These are phyloP conservation scores for Stramonita haemastoma DNA, from an alignment of 2,888 invertebrate species.

Conservation along the genomic window DNA sequence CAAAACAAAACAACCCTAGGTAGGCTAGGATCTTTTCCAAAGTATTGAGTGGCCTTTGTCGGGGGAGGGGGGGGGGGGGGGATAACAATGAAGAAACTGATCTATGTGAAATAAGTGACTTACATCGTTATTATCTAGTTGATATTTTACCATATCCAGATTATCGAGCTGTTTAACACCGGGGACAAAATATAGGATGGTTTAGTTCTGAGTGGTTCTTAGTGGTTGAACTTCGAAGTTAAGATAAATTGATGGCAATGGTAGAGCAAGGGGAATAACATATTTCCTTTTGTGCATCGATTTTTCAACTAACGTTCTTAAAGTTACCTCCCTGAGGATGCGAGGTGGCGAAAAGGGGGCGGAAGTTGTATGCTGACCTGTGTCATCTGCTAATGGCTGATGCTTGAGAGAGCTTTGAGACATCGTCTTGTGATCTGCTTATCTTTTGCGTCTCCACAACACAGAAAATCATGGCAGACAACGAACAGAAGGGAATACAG, in stretches of 20 bases:
- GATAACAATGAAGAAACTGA: too few relatives aligned
- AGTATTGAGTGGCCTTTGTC: too few relatives aligned
- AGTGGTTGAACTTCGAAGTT: neutral
- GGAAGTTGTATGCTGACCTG: slow-evolving; percentile 36
- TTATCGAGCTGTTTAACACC: neutral
- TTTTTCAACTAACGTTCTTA: neutral
- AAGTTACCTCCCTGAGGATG: neutral
- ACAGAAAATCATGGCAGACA: slow-evolving; percentile 64
- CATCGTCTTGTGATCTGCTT: neutral
- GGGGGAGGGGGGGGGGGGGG: too few relatives aligned
- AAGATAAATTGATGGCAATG: neutral
- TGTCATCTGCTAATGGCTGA: slow-evolving; percentile 11
- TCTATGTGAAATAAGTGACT: too few relatives aligned
- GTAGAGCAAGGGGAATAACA: neutral
- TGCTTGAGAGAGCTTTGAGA: neutral
- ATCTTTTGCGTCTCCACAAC: neutral
- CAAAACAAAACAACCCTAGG: too few relatives aligned
- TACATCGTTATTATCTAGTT: too few relatives aligned
- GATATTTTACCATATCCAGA: too few relatives aligned
- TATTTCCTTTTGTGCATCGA: too few relatives aligned
- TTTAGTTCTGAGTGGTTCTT: neutral
- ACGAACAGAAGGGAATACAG: slow-evolving; percentile 94
- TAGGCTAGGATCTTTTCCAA: too few relatives aligned
- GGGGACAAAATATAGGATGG: neutral
- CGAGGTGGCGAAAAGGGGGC: slow-evolving; percentile 34